phyloP scores from a whole-genome alignment of 2,113 vertebrate genomes.

The Barnardius zonarius region DNA sequence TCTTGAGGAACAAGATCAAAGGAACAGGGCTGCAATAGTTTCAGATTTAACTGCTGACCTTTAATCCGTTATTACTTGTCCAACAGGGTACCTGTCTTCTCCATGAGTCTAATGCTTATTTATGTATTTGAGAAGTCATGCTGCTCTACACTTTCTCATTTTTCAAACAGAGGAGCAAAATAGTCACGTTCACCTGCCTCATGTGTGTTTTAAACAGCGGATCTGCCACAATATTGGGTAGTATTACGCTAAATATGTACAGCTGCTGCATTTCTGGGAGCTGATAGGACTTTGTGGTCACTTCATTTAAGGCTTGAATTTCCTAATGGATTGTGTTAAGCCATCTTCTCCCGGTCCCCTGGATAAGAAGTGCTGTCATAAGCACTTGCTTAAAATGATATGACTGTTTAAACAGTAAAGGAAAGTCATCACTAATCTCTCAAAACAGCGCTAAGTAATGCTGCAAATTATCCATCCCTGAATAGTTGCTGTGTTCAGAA shows the following conservation, averaged over 20 bases:
- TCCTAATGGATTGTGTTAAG: constrained; percentile 77
- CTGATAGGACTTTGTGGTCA: constrained; percentile 84
- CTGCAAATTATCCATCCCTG: background rate
- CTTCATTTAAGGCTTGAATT: constrained; percentile 77
- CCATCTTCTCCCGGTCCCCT: constrained; percentile 48
- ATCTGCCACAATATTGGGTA: constrained; percentile 76
- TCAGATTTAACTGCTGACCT: constrained; percentile 40
- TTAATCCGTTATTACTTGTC: constrained; percentile 15
- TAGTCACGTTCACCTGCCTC: constrained; percentile 74
- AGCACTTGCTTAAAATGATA: constrained; percentile 26
- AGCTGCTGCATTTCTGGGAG: constrained; percentile 86
- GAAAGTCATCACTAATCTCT: constrained; percentile 3
- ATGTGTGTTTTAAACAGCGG: constrained; percentile 72
- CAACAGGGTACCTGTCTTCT: constrained; percentile 57
- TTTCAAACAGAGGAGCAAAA: constrained; percentile 75
- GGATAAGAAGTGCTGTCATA: constrained; percentile 66
- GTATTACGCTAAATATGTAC: constrained; percentile 86
- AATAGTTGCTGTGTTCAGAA: background rate
- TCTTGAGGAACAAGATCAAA: constrained; percentile 32
- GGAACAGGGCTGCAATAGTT: background rate
- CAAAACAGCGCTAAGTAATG: constrained; percentile 1
- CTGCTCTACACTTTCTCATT: constrained; percentile 76
- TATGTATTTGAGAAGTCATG: constrained; percentile 78
- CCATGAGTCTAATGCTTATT: constrained; percentile 68
- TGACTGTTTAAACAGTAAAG: background rate